Percentiles rank a stretch among this genome's conserved stretches.
These are phyloP conservation scores for Mormyrus iriodes DNA, from an alignment of 2,113 vertebrate species.

Conservation along the genomic window DNA sequence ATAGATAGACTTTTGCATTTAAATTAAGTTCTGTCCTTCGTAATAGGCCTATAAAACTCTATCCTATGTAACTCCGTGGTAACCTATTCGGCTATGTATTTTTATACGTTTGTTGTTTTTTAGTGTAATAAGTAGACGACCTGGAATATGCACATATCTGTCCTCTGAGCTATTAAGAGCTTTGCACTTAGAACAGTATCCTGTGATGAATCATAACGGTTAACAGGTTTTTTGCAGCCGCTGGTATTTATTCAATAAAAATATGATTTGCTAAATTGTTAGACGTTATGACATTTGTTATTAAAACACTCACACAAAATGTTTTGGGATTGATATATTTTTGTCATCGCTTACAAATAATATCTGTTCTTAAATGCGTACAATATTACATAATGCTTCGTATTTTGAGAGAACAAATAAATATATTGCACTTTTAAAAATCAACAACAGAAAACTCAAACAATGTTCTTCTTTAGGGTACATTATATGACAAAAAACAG, in stretches of 20 bases:
- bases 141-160: not conserved
- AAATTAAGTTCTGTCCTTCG: not conserved
- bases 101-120: not conserved
- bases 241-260: not conserved
- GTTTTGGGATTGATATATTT: constrained; percentile 51
- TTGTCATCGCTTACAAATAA: constrained; percentile 91
- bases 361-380: constrained; percentile 71
- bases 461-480: constrained; percentile 43
- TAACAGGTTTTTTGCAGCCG: not conserved
- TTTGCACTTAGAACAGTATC: not conserved
- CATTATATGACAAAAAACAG: constrained; percentile 35
- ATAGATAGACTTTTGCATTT: not conserved
- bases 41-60: not conserved
- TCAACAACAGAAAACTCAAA: constrained; percentile 54
- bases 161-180: not conserved
- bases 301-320: constrained; percentile 21
- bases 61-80: not conserved
- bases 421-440: constrained; percentile 99
- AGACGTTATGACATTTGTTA: not conserved
- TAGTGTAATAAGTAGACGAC: not conserved
- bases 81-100: not conserved
- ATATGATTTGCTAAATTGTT: not conserved
- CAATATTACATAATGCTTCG: constrained; percentile 82
- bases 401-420: constrained; percentile 94
- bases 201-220: not conserved